Evolutionary conservation across 2,888 invertebrate species (phyloP).

Genomic region (Dryomyza anilis): DNA sequence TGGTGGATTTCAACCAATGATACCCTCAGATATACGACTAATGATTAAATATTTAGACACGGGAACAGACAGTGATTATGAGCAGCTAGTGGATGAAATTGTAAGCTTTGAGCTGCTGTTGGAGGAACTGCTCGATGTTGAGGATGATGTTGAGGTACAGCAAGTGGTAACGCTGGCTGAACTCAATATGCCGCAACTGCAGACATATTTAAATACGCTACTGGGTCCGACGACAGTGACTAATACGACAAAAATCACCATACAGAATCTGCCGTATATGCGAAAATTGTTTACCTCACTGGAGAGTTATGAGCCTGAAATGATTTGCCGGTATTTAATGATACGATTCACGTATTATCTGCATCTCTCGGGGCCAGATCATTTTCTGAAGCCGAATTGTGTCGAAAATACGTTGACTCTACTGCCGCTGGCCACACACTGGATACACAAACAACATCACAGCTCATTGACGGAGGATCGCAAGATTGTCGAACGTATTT

Average conservation of each 20-base stretch:
- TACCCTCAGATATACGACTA: neutral
- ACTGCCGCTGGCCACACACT: constrained; percentile 39
- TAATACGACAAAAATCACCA: constrained; percentile 28
- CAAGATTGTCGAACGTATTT: constrained; percentile 27
- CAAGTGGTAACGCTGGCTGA: constrained; percentile 24
- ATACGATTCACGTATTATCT: constrained; percentile 36
- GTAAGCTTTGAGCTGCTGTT: constrained; percentile 31
- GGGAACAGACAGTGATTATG: accelerated
- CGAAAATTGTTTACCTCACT: constrained; percentile 27
- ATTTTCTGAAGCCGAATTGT: constrained; percentile 24
- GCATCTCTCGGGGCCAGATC: constrained; percentile 29
- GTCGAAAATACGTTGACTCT: constrained; percentile 28
- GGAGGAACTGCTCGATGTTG: constrained; percentile 25
- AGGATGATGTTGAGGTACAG: constrained; percentile 27
- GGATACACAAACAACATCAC: constrained; percentile 34
- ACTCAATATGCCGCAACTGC: constrained; percentile 32
- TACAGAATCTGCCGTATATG: constrained; percentile 37
- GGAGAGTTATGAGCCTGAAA: constrained; percentile 31
- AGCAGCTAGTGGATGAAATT: constrained; percentile 19
- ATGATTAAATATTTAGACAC: constrained; percentile 30
- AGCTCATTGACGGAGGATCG: constrained; percentile 18
- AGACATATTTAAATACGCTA: constrained; percentile 32
- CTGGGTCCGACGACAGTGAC: constrained; percentile 23
- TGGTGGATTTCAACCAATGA: constrained; percentile 33
- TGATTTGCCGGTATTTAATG: constrained; percentile 37